Evolutionary conservation across 2,888 invertebrate genomes (phyloP).

Genomic region (Ophioninae sp.): DNA sequence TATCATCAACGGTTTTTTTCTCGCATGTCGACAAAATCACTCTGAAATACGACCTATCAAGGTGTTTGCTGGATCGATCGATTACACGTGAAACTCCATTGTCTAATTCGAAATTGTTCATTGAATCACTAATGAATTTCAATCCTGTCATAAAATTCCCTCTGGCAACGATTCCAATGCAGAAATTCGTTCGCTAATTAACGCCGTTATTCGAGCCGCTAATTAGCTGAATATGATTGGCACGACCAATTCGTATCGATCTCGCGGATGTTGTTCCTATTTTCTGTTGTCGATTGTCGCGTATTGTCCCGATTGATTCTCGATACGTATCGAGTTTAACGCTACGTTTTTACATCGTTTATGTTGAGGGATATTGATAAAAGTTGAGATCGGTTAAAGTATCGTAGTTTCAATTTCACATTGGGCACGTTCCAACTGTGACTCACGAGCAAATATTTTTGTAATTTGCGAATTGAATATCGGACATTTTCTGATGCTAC

Average conservation of each 20-base stretch:
- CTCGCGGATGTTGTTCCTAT: neutral
- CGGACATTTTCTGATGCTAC: neutral
- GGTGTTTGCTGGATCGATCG: neutral
- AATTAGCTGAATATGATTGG: constrained; percentile 19
- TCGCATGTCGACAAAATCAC: neutral
- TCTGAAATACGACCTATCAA: neutral
- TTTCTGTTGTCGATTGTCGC: constrained; percentile 56
- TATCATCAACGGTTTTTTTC: neutral
- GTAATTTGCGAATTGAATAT: neutral
- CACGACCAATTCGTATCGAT: neutral
- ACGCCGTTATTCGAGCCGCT: neutral
- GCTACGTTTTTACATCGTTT: constrained; percentile 6
- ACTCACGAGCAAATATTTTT: constrained; percentile 7
- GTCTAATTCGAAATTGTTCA: neutral
- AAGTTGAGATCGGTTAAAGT: constrained; percentile 61
- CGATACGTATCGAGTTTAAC: neutral
- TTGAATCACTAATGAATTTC: neutral
- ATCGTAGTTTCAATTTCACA: constrained; percentile 22
- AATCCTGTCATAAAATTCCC: neutral
- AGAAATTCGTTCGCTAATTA: constrained; percentile 34
- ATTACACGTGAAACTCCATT: neutral
- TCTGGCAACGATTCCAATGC: neutral
- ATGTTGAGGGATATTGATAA: constrained; percentile 66
- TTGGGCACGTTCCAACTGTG: neutral
- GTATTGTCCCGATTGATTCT: constrained; percentile 51